Evolutionary conservation across 2,888 invertebrate genomes (phyloP), one percentile per base, ranked within the genome.

Genomic region (Stenichneumon culpator): DNA sequence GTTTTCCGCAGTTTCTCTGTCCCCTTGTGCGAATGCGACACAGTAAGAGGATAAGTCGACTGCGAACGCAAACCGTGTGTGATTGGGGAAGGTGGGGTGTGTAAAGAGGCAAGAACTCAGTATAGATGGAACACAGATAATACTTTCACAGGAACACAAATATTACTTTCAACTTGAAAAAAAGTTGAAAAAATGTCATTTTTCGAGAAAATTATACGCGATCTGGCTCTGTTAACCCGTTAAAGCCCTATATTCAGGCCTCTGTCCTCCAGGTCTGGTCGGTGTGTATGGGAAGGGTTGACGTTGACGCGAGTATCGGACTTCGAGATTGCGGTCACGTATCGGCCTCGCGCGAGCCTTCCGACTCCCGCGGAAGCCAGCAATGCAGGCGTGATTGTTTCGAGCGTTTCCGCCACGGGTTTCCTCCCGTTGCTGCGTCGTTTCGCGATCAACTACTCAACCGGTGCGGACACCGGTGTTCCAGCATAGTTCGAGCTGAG

Each of bases 381-480:
- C 82, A 16, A 47, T 47, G 86, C 79, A 87, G 89, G 70, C 77
- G 84, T 87, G 90, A 90, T 90, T 90, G 90, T 90, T 91, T 90
- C 89, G 84, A 90, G 86, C 88, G 85, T 89, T 90, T 90, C 89
- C 90, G 89, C 86, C 83, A 82, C 77, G 74, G 70, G 54, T 86
- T 84, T 86, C 83, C 86, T 84, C 73, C 63, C 22, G 79, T 60
- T 74, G 81, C n/a, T 28, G 82, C 86, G 86, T 79, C 65, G 86
- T 87, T 88, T 86, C 88, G 88, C 87, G 88, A 89, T 89, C 84
- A 84, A 86, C 86, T 87, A 87, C 86, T 89, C 86, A 80, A 79
- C 70, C 86, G 88, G 86, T 87, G 88, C 75, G 72, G 74, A 52
- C 67, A 22, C 19, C 22, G 39, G 75, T 54, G 75, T 82, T 75